These are phyloP conservation scores for Seriola rivoliana DNA, from an alignment of 2,113 vertebrate species.

Conservation along the genomic window DNA sequence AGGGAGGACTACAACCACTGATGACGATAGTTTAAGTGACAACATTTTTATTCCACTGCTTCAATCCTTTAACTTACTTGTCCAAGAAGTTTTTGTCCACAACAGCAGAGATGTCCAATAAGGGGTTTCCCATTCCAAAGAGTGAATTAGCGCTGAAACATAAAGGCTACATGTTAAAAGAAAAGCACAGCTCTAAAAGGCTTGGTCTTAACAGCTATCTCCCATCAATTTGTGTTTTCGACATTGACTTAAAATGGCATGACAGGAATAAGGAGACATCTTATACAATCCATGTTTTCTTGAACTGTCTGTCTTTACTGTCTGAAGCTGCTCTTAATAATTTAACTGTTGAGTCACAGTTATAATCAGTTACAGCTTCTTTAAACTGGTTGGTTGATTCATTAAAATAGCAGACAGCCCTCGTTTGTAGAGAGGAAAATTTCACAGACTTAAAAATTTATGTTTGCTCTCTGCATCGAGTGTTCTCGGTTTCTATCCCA, in stretches of 20 bases:
- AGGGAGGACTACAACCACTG: neutral
- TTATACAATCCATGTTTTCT: neutral
- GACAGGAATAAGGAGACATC: neutral
- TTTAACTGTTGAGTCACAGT: neutral
- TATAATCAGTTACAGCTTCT: neutral
- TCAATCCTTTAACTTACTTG: slow-evolving; percentile 87
- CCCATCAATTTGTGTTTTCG: neutral
- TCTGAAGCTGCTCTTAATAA: neutral
- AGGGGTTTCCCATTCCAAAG: slow-evolving; percentile 98
- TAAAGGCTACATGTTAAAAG: slow-evolving; percentile 24
- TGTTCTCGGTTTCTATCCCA: neutral
- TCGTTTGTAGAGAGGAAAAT: neutral
- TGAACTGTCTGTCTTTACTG: neutral
- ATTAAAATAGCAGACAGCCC: neutral
- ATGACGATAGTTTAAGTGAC: neutral
- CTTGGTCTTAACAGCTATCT: neutral
- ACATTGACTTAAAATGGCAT: neutral
- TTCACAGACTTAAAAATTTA: neutral
- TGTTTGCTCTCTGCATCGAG: neutral
- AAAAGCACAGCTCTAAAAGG: neutral
- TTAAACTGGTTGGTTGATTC: neutral
- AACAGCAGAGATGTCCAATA: slow-evolving; percentile 94
- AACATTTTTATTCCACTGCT: neutral
- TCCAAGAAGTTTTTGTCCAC: slow-evolving; percentile 98
- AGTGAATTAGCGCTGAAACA: slow-evolving; percentile 93